Conservation (phyloP, 2,888 invertebrate species). For the Opisthograptis luteolata region DNA sequence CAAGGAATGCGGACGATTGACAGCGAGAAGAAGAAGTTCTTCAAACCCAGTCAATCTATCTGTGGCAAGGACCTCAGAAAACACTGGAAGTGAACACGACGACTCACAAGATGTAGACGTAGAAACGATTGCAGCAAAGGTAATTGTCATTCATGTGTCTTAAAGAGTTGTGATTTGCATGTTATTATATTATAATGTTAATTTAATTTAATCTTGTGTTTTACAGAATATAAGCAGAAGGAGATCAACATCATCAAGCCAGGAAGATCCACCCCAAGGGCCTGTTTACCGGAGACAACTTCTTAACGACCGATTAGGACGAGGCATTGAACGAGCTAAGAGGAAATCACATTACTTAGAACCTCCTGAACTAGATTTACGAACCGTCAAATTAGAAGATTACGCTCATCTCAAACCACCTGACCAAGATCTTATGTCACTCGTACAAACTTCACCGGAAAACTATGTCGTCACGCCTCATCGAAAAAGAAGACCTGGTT, state of each 20-base stretch:
- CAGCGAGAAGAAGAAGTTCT: slow-evolving; percentile 88
- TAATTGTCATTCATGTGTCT: slow-evolving; percentile 39
- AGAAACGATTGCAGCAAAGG: slow-evolving; percentile 82
- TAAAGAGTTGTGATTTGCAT: neutral
- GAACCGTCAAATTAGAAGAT: slow-evolving; percentile 87
- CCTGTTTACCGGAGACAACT: slow-evolving; percentile 85
- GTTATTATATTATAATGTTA: neutral
- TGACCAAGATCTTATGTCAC: slow-evolving; percentile 87
- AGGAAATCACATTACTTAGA: slow-evolving; percentile 86
- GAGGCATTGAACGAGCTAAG: slow-evolving; percentile 86
- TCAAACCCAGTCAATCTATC: slow-evolving; percentile 93
- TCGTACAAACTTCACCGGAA: slow-evolving; percentile 89
- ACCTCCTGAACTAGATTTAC: slow-evolving; percentile 88
- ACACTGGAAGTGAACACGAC: slow-evolving; percentile 84
- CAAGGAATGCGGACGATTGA: slow-evolving; percentile 76
- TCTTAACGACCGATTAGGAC: slow-evolving; percentile 84
- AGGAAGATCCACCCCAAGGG: slow-evolving; percentile 80
- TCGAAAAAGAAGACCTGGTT: slow-evolving; percentile 93
- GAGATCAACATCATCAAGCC: slow-evolving; percentile 80
- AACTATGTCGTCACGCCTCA: slow-evolving; percentile 95
- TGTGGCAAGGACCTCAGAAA: slow-evolving; percentile 82
- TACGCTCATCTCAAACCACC: slow-evolving; percentile 87
- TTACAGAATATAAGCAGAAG: slow-evolving; percentile 75
- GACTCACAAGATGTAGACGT: slow-evolving; percentile 82
- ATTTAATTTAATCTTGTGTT: slow-evolving; percentile 15